These are phyloP conservation scores for Rotaria macrura DNA, from an alignment of 2,888 invertebrate genomes.

Conservation along the genomic window DNA sequence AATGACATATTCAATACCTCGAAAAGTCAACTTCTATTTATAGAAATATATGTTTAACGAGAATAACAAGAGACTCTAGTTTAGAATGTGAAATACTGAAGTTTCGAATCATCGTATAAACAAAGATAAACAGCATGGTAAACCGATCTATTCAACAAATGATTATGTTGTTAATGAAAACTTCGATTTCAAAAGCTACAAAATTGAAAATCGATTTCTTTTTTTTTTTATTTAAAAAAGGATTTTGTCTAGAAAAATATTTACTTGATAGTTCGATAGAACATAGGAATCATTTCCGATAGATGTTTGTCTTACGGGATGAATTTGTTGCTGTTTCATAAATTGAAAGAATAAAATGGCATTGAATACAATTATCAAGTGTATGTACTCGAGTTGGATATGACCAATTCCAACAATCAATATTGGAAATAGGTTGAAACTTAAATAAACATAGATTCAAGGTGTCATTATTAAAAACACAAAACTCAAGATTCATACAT, in stretches of 20 bases:
- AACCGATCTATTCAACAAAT: too few relatives aligned
- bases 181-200: too few relatives aligned
- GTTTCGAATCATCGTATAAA: too few relatives aligned
- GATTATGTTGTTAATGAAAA: too few relatives aligned
- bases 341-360: neutral
- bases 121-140: too few relatives aligned
- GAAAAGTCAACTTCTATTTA: too few relatives aligned
- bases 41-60: too few relatives aligned
- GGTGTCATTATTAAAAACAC: neutral
- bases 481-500: neutral
- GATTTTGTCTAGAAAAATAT: neutral
- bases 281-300: neutral
- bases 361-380: neutral
- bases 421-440: neutral
- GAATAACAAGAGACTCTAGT: too few relatives aligned
- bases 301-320: neutral
- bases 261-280: neutral
- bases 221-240: too few relatives aligned
- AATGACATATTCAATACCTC: too few relatives aligned
- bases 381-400: neutral
- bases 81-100: too few relatives aligned
- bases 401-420: neutral
- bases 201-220: too few relatives aligned
- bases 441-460: neutral
- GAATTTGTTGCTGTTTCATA: neutral